A percentile compares a stretch with the other conserved stretches of the same genome.
phyloP scores from a whole-genome alignment of 2,888 invertebrate species.

The Dilophus febrilis region DNA sequence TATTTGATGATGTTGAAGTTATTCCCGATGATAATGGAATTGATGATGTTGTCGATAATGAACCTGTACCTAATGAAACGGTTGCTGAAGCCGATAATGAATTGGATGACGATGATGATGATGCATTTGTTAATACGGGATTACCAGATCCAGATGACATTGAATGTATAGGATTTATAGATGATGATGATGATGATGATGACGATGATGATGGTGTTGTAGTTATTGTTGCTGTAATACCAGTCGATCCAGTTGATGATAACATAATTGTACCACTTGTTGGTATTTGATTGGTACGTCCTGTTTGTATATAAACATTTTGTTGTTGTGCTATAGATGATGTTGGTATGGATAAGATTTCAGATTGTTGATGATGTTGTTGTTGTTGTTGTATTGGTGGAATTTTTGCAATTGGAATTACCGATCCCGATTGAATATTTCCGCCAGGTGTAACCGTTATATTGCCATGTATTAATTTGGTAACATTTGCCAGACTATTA shows the following conservation, averaged over 20 bases:
- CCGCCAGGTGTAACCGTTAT: constrained; percentile 3
- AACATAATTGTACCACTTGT: background rate
- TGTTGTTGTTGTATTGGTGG: constrained; percentile 18
- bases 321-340: background rate
- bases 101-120: too few relatives aligned
- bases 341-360: background rate
- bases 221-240: constrained; percentile 25
- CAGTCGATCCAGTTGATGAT: constrained; percentile 16
- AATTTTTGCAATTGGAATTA: constrained; percentile 27
- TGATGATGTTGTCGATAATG: too few relatives aligned
- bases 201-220: constrained; percentile 9
- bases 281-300: background rate
- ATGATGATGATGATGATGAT: too few relatives aligned
- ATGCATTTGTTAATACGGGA: too few relatives aligned
- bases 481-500: background rate
- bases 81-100: too few relatives aligned
- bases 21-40: too few relatives aligned
- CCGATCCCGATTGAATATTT: constrained; percentile 8
- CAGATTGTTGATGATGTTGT: background rate
- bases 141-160: too few relatives aligned
- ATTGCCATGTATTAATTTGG: constrained; percentile 2
- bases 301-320: too few relatives aligned
- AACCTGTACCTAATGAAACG: too few relatives aligned
- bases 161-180: too few relatives aligned
- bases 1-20: too few relatives aligned